Base-by-base conservation (phyloP, 2,888 invertebrate genomes). In the Archaeoteleia sp. region DNA sequence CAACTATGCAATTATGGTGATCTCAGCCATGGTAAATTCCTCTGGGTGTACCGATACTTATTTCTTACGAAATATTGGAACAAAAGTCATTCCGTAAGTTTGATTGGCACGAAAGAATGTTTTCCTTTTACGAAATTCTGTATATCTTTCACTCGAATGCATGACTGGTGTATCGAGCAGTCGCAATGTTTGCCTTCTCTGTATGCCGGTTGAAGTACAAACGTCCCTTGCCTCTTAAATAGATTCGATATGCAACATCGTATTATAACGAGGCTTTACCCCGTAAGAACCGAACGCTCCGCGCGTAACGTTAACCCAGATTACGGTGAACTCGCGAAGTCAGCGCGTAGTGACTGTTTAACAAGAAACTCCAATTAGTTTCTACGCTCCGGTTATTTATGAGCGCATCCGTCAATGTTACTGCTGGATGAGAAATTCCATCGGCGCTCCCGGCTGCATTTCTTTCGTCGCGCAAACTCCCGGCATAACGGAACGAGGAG, bases 291-390 rank as follows among this genome's bases (percentile, higher is more conserved):
- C 43, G 48, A 54, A 54, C 45, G 62, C 54, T 43, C 42, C 30
- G 51, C 49, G 30, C 43, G 48, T 63, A 63, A 66, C 53, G 63
- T 72, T 73, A 72, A 73, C 71, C 72, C 71, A 73, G 74, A 74
- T 74, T 71, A 65, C 17, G 46, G 49, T 30, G 14, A 65, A 63
- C 53, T 57, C 58, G 49, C 46, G 53, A 54, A 70, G 67, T 71
- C 61, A 67, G 69, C 61, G 42, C 40, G 45, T 34, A 43, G 61
- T 65, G 65, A 72, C 71, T 74, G 72, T 75, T 75, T 71, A 75
- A 78, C 76, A 76, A 79, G 77, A 77, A 78, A 77, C 71, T 75
- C 75, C 77, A 78, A 78, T 78, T 78, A 78, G 78, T 76, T 78
- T 74, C 72, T 72, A 68, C 72, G 74, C 71, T 71, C 70, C 57